Base-by-base conservation (phyloP, 2,113 vertebrate species). In the Neoarius graeffei region DNA sequence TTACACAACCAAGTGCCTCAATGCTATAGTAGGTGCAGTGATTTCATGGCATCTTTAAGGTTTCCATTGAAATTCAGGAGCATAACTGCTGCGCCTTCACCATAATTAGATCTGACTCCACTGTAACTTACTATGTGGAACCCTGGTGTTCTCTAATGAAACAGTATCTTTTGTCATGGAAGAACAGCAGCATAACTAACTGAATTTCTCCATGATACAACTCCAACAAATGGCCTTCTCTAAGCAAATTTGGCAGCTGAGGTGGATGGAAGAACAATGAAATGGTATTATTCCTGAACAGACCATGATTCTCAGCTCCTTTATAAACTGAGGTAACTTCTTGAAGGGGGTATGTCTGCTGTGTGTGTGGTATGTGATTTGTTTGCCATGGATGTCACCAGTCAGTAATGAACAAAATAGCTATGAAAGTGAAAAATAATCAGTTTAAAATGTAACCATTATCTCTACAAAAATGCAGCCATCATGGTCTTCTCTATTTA, bases 191-290 rank as follows among this genome's bases (percentile, higher is more conserved):
- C 94, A 91, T 93, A 85, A 89, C 90, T 95, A 93, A 96, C 94
- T 93, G 54, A 88, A 95, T 95, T 94, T 94, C 83, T 85, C 10
- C 10, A 77, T 79, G 76, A 81, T 86, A 82, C 57, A 7, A 71
- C 88, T 89, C 88, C 86, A 86, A 88, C 48, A 81, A 86, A 66
- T 85, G 89, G 69, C 89, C 90, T 89, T 87, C 88, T 91, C 91
- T 42, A 52, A 90, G 82, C 9, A 76, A 66, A 91, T 88, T 73
- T 82, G 90, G 54, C 90, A 79, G 69, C 91, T 93, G 92, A 94
- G 93, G 90, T 91, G 88, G 94, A 95, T 93, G 93, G 92, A 92
- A 60, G 91, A 91, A 94, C 95, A 94, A 95, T 95, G 94, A 90
- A 93, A 76, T 86, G 87, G 87, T 94, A 92, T 94, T 93, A 94